A percentile compares a stretch with the other conserved stretches of the same genome.
These are phyloP conservation scores for Australoheros scitulus DNA, from an alignment of 2,113 vertebrate genomes.

Conservation along the genomic window DNA sequence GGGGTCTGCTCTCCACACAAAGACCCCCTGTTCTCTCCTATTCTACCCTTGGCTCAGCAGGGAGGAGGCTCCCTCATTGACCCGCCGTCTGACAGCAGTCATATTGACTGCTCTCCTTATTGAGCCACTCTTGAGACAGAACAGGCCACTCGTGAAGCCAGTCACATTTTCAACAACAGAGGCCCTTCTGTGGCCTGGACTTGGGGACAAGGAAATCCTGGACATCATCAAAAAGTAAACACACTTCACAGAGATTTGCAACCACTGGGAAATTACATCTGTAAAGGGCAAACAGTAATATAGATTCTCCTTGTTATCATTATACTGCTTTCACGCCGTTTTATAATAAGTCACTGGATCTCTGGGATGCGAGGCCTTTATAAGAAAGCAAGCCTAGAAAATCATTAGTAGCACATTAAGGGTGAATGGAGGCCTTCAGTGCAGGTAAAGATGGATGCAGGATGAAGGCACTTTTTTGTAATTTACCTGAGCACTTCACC, in stretches of 20 bases:
- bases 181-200: conserved; percentile 34
- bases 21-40: conserved; percentile 64
- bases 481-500: conserved; percentile 40
- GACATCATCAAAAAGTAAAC: conserved; percentile 13
- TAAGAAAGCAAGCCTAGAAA: conserved; percentile 13
- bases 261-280: background rate
- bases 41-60: conserved; percentile 59
- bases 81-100: conserved; percentile 50
- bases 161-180: conserved; percentile 38
- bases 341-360: conserved; percentile 13
- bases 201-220: conserved; percentile 5
- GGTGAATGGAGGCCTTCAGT: conserved; percentile 36
- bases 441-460: conserved; percentile 19
- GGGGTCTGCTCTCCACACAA: conserved; percentile 57
- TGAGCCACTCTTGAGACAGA: conserved; percentile 64
- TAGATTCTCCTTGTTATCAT: background rate
- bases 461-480: conserved; percentile 34
- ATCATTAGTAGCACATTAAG: conserved; percentile 11
- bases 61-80: conserved; percentile 64
- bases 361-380: conserved; percentile 25
- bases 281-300: background rate
- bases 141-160: conserved; percentile 49
- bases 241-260: conserved; percentile 1
- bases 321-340: background rate
- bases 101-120: conserved; percentile 65